Evolutionary conservation across 2,888 invertebrate species (phyloP).

Genomic region (Campaea margaritaria): DNA sequence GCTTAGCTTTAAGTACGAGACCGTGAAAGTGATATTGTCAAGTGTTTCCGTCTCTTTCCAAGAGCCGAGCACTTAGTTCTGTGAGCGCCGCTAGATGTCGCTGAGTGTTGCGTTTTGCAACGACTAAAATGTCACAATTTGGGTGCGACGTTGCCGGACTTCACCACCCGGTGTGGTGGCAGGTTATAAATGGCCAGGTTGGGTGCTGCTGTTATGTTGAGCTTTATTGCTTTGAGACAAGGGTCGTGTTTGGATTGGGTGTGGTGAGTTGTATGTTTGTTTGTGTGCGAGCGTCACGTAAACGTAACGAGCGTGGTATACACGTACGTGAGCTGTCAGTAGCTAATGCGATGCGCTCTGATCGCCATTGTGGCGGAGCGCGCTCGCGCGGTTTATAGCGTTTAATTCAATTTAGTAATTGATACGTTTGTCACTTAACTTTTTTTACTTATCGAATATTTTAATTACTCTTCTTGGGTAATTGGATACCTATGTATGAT

Average conservation of each 20-base stretch:
- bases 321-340: conserved; percentile 80
- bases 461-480: conserved; percentile 39
- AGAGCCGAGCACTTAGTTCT: conserved; percentile 69
- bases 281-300: conserved; percentile 80
- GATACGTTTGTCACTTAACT: conserved; percentile 78
- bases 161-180: conserved; percentile 79
- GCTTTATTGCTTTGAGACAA: conserved; percentile 53
- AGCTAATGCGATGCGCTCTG: conserved; percentile 83
- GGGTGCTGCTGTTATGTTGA: conserved; percentile 52
- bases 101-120: conserved; percentile 67
- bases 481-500: conserved; percentile 26
- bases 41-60: conserved; percentile 77
- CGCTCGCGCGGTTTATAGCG: conserved; percentile 78
- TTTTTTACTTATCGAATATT: conserved; percentile 50
- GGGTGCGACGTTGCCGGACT: conserved; percentile 84
- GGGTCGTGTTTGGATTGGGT: conserved; percentile 56
- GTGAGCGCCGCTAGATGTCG: conserved; percentile 73
- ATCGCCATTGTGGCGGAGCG: conserved; percentile 80
- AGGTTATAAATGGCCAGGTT: conserved; percentile 69
- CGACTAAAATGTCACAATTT: conserved; percentile 81
- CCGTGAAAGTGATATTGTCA: conserved; percentile 85
- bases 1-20: conserved; percentile 85
- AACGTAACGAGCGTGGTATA: conserved; percentile 81
- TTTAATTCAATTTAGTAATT: conserved; percentile 85
- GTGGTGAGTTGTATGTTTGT: conserved; percentile 55